Evolutionary conservation across 1,140 invertebrate species (phyloP).

Genomic region (Diploscapter pachys): DNA sequence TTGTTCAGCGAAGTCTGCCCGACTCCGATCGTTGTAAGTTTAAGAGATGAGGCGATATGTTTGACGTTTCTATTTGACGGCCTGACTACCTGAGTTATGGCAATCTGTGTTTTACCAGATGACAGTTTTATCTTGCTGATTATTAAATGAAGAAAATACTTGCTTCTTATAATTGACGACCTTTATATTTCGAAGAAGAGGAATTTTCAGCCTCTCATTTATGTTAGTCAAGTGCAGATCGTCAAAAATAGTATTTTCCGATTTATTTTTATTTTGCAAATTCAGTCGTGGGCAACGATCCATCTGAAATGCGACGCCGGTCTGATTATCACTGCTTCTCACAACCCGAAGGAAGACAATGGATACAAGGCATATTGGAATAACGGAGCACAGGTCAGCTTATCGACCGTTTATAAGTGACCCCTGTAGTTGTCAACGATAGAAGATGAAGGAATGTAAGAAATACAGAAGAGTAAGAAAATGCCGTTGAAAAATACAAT

Average conservation of each 20-base stretch:
- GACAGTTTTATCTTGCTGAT: no score
- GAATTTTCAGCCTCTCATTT: no score
- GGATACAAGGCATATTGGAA: conserved; percentile 92
- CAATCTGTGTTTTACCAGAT: no score
- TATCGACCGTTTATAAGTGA: conserved; percentile 12
- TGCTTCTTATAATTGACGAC: no score
- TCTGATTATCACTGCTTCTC: conserved; percentile 80
- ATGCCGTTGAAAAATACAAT: no score
- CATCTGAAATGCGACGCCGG: conserved; percentile 47
- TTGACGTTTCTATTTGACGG: no score
- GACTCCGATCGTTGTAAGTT: conserved; percentile 78
- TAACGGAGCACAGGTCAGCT: conserved; percentile 77
- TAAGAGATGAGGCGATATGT: neutral
- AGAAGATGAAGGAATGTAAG: neutral
- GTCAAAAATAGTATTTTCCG: no score
- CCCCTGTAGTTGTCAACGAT: no score
- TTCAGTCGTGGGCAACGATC: conserved; percentile 49
- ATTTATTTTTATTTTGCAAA: no score
- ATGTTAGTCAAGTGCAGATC: no score
- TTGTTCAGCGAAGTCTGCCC: conserved; percentile 78
- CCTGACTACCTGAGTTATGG: no score
- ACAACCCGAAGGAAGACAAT: conserved; percentile 98
- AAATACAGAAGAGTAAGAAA: neutral
- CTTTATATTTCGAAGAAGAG: neutral
- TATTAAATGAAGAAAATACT: no score